Evolutionary conservation across 2,797 vertebrate genomes (phyloP), one percentile per base, ranked within the genome.

Genomic region (Esox masquinongy): DNA sequence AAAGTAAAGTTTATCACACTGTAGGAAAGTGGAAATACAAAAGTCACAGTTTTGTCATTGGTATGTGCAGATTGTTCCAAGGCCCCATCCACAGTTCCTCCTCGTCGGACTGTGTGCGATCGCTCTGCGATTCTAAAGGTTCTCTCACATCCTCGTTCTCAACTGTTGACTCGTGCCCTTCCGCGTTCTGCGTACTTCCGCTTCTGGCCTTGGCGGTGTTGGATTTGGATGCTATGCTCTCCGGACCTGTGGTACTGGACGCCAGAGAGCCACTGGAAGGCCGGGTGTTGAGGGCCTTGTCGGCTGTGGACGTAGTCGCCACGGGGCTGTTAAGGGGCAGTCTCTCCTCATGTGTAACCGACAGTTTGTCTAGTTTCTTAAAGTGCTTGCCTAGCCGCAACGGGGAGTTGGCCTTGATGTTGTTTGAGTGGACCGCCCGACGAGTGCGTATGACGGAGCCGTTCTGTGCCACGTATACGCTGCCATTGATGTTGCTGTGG

Each of bases 21-120:
- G 89, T 91, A 94, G 81, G 29, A 93, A 94, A 92, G 90, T 75
- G 86, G 74, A 68, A 4, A 43, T 64, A 64, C 49, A 82, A 74
- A 70, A 82, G 88, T 99, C 94, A 99, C 92, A 99, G 96, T 96
- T 99, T 99, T 87, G 98, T 99, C 98, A 99, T 99, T 94, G 98
- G 97, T 95, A 99, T 99, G 91, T 98, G 97, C 79, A 98, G 96
- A 84, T 94, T 97, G 92, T 97, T 98, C 97, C 97, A 99, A 24
- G 97, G 97, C 56, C 98, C 98, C 98, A 98, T 99, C 97, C 98
- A 99, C 19, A 99, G 91, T 83, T 98, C 97, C 47, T 98, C 98
- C 56, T 99, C 96, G 0, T 98, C 97, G 0, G 97, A 97, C 83
- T 95, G 97, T 0, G 95, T 96, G 72, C 96, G 94, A 82, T 98